Base-by-base conservation (phyloP, 2,888 invertebrate genomes). In the Thera obeliscata region DNA sequence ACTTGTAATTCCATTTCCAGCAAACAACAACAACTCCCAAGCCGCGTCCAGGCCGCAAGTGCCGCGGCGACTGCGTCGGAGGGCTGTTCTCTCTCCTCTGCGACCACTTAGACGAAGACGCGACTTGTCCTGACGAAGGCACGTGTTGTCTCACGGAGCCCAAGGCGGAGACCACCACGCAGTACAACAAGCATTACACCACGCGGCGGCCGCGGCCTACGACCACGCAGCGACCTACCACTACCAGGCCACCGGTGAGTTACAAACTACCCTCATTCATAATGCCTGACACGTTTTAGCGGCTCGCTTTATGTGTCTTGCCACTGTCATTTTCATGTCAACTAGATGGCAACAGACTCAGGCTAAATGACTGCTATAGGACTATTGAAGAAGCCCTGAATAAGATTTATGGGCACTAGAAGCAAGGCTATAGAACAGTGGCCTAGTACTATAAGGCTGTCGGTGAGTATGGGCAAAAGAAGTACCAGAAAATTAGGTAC, bases 1-100 rank as follows among this genome's bases (percentile, higher is more conserved):
- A 9, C 6, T 59, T 11, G 1, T 8, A 7, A 7, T 48, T n/a
- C 2, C 11, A 0, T n/a, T 76, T 78, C 11, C 84, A 90, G 89
- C 63, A 87, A 57, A 84, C 89, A 9, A 91, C 91, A 4, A 89
- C 89, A 0, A 81, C 85, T 0, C 82, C 83, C 58, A 81, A 81
- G 64, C 83, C 87, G 0, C 86, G 89, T 0, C 83, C 87, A 0
- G 86, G 90, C 0, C 88, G 95, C 78, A 95, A 95, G 50, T 98
- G 98, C 0, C 86, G 89, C 0, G 98, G 98, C 0, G 97, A 98
- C 82, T 98, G 98, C 87, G 96, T 97, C 76, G 96, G 95, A 69
- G 96, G 96, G 0, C 91, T 98, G 49, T 96, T 98, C 82, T 96
- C 97, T 7, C 90, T 98, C 62, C 96, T 98, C 75, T 98, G 98